Conservation (phyloP, 2,797 vertebrate species). For the Syndactyla subalaris region DNA sequence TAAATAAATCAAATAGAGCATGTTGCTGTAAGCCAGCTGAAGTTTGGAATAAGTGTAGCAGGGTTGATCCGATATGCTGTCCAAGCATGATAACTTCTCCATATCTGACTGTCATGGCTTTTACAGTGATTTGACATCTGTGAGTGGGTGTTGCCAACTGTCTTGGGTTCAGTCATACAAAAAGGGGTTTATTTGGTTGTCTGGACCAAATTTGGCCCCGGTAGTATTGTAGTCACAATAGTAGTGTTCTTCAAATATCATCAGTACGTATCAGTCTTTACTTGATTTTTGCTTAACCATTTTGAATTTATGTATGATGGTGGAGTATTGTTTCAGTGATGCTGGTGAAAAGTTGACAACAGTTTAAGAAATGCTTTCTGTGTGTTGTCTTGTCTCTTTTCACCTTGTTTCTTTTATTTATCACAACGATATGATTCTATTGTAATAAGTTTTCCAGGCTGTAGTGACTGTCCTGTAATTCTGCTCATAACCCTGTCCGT, state of each 20-base stretch:
- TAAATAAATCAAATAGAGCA: not conserved
- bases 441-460: not conserved
- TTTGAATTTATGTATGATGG: not conserved
- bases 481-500: not conserved
- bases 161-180: not conserved
- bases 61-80: not conserved
- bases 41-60: not conserved
- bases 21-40: not conserved
- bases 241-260: not conserved
- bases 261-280: not conserved
- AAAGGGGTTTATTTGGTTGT: not conserved
- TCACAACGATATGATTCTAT: not conserved
- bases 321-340: not conserved
- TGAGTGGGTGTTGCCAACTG: accelerated
- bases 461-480: not conserved
- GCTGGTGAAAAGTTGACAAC: not conserved
- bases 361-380: not conserved
- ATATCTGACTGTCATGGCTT: not conserved
- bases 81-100: not conserved
- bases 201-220: not conserved
- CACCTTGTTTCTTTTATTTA: not conserved
- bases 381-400: not conserved
- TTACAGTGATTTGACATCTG: accelerated
- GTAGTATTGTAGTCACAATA: not conserved
- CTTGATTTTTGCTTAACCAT: not conserved